Percentiles rank a stretch among this genome's conserved stretches.
phyloP scores from a whole-genome alignment of 1,140 invertebrate genomes.

The Psilanteris sp. region DNA sequence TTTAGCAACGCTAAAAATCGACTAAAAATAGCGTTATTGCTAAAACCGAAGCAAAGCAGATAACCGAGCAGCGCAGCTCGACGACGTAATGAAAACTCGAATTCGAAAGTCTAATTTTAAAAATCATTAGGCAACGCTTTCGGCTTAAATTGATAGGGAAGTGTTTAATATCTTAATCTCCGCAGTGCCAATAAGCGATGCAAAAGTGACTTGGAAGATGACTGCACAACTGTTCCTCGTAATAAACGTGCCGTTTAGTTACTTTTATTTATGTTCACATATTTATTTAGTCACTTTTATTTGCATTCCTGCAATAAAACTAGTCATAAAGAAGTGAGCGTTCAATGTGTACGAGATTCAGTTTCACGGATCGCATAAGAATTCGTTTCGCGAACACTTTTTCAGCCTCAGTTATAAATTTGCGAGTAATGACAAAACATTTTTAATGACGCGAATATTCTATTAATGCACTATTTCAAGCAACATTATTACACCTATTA shows the following conservation, averaged over 20 bases:
- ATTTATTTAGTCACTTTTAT: conserved; percentile 65
- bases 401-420: conserved; percentile 34
- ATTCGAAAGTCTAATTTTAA: not conserved
- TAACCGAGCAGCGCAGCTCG: too few species aligned
- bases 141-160: conserved; percentile 46
- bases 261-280: conserved; percentile 62
- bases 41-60: too few species aligned
- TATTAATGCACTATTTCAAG: conserved; percentile 51
- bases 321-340: conserved; percentile 56
- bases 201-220: conserved; percentile 24
- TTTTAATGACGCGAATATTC: conserved; percentile 38
- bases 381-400: conserved; percentile 29
- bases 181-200: conserved; percentile 19
- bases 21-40: too few species aligned
- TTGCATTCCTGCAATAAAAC: conserved; percentile 63
- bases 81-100: too few species aligned
- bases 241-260: conserved; percentile 58
- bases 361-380: conserved; percentile 43
- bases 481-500: conserved; percentile 46
- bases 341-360: conserved; percentile 55
- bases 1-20: too few species aligned
- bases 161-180: conserved; percentile 47
- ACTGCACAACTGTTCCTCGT: conserved; percentile 30
- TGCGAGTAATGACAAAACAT: conserved; percentile 32
- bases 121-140: conserved; percentile 4